Conservation (phyloP, 2,888 invertebrate species). For the Apotomis capreana region DNA sequence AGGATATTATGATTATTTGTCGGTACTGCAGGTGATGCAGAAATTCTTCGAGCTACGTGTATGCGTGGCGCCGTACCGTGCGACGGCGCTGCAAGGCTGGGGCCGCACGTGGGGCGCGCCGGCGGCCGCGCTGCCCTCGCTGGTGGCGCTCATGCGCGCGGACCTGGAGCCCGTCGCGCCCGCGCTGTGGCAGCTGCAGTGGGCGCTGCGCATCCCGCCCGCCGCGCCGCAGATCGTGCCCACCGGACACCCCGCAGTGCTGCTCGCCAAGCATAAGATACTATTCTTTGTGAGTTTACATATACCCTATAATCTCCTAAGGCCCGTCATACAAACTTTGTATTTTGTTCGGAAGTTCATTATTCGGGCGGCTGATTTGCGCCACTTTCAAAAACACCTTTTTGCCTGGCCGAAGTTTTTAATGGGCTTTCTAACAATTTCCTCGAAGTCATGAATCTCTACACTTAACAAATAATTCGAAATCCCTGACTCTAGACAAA, state of each 20-base stretch:
- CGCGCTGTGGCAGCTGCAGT: constrained; percentile 93
- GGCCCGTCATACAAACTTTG: constrained; percentile 3
- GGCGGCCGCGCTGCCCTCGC: constrained; percentile 93
- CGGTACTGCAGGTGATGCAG: constrained; percentile 87
- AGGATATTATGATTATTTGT: no score
- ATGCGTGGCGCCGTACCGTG: constrained; percentile 95
- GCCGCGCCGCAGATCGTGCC: constrained; percentile 94
- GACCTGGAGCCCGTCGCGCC: constrained; percentile 83
- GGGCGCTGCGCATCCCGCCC: constrained; percentile 96
- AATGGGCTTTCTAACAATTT: no score
- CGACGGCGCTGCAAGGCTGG: constrained; percentile 94
- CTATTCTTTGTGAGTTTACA: constrained; percentile 92
- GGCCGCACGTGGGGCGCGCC: constrained; percentile 93
- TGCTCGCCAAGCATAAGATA: constrained; percentile 93
- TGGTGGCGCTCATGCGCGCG: constrained; percentile 91
- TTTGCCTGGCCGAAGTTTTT: no score
- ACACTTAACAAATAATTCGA: no score
- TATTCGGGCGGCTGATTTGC: no score
- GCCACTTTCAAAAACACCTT: no score
- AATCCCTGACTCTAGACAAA: no score
- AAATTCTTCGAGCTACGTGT: constrained; percentile 96
- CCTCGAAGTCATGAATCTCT: no score
- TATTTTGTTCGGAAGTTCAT: background rate
- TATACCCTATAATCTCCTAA: background rate
- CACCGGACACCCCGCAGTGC: constrained; percentile 94